A percentile compares a stretch with the other conserved stretches of the same genome.
Conservation (phyloP, 1,140 invertebrate species). For the Anthonomus grandis region DNA sequence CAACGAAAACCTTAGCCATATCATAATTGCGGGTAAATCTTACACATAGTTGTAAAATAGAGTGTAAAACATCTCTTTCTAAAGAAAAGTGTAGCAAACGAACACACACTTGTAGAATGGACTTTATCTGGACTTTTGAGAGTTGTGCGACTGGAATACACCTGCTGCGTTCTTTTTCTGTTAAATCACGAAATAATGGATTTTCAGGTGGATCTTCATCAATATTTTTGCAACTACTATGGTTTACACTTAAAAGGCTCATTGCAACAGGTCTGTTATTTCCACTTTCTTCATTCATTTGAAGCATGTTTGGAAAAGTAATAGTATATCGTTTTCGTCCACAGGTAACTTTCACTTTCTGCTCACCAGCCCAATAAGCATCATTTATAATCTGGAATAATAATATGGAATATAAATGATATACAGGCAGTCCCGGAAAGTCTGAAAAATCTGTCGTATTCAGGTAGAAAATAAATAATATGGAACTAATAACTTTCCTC, state of each 20-base stretch:
- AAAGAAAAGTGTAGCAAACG: slow-evolving; percentile 66
- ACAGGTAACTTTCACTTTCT: slow-evolving; percentile 68
- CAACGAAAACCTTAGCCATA: slow-evolving; percentile 72
- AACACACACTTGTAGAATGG: slow-evolving; percentile 61
- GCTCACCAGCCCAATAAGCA: slow-evolving; percentile 76
- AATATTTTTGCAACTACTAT: slow-evolving; percentile 32
- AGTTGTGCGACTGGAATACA: slow-evolving; percentile 37
- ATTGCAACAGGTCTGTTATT: slow-evolving; percentile 81
- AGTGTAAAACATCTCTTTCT: slow-evolving; percentile 75
- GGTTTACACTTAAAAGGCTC: slow-evolving; percentile 53
- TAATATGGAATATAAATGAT: no score
- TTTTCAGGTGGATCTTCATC: slow-evolving; percentile 24
- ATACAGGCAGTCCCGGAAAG: no score
- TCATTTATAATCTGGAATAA: slow-evolving; percentile 80
- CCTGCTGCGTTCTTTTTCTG: slow-evolving; percentile 39
- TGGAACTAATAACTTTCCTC: no score
- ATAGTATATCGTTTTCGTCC: slow-evolving; percentile 76
- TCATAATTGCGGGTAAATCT: slow-evolving; percentile 74
- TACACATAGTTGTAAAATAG: slow-evolving; percentile 73
- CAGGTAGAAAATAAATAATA: no score
- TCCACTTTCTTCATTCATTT: slow-evolving; percentile 78
- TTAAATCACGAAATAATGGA: slow-evolving; percentile 28
- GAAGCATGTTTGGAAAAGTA: slow-evolving; percentile 79
- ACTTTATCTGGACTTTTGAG: slow-evolving; percentile 43
- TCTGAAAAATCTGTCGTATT: no score